These are phyloP conservation scores for Callithrix jacchus DNA, from an alignment of 2,113 vertebrate genomes.

Conservation along the genomic window DNA sequence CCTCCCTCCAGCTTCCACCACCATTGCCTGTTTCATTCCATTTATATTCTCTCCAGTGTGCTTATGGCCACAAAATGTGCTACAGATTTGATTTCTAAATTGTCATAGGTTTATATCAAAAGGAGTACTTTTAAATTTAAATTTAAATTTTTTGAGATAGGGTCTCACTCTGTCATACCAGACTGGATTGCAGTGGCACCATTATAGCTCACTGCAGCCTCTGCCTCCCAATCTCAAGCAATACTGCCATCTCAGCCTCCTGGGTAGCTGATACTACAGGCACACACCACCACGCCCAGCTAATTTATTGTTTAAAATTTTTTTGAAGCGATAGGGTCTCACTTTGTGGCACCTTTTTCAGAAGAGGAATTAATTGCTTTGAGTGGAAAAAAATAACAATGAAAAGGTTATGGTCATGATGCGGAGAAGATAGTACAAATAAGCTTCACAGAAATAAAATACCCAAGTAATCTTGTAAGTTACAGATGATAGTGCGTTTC, in stretches of 20 bases:
- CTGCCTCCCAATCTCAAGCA: no score
- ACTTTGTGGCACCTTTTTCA: background rate
- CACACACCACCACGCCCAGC: no score
- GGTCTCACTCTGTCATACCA: no score
- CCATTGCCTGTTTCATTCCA: background rate
- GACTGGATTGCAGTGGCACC: no score
- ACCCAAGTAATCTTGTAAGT: background rate
- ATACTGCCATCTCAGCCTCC: no score
- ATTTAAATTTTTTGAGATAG: no score
- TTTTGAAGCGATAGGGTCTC: no score
- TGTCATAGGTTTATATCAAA: background rate
- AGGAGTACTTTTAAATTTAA: background rate
- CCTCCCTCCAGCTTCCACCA: background rate
- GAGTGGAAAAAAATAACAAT: background rate
- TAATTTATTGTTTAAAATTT: no score
- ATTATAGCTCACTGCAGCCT: no score
- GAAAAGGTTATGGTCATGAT: background rate
- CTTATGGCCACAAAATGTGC: background rate
- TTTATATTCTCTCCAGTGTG: background rate
- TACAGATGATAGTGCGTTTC: background rate
- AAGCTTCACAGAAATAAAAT: slow-evolving; percentile 18
- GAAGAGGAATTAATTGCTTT: background rate
- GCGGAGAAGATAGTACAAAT: background rate
- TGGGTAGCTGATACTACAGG: no score
- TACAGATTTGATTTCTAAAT: background rate